phyloP scores from a whole-genome alignment of 2,113 vertebrate species.

The Gyps fulvus region DNA sequence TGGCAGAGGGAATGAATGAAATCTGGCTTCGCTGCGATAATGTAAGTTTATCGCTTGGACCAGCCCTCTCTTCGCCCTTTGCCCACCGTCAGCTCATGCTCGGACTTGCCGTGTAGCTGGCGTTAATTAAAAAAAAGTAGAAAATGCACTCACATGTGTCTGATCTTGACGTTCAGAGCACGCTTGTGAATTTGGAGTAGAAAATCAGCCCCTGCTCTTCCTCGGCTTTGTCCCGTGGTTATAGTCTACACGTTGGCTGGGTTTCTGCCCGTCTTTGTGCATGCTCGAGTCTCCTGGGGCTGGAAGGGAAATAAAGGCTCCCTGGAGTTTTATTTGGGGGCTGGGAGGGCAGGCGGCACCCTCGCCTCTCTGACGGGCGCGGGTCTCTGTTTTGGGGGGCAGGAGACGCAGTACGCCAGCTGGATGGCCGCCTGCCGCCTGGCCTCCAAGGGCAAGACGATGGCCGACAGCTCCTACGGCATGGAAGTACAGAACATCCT shows the following conservation, averaged over 20 bases:
- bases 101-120: background rate
- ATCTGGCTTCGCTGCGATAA: constrained; percentile 98
- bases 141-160: background rate
- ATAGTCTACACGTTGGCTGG: fast-evolving
- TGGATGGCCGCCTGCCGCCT: constrained; percentile 99
- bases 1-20: constrained; percentile 98
- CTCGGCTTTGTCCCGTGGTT: background rate
- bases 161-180: background rate
- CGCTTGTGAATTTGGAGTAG: background rate
- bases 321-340: background rate
- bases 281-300: background rate
- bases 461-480: constrained; percentile 98
- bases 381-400: background rate
- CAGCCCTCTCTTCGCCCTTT: fast-evolving
- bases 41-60: constrained; percentile 70
- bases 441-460: constrained; percentile 98
- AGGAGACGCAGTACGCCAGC: constrained; percentile 97
- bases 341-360: background rate
- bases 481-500: constrained; percentile 98
- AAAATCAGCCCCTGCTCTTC: background rate
- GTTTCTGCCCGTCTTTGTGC: background rate
- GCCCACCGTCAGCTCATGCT: background rate
- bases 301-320: background rate
- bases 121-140: background rate
- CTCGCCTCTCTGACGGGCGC: fast-evolving